Evolutionary conservation across 2,888 invertebrate species (phyloP).

Genomic region (Lasioglossum figueresi): DNA sequence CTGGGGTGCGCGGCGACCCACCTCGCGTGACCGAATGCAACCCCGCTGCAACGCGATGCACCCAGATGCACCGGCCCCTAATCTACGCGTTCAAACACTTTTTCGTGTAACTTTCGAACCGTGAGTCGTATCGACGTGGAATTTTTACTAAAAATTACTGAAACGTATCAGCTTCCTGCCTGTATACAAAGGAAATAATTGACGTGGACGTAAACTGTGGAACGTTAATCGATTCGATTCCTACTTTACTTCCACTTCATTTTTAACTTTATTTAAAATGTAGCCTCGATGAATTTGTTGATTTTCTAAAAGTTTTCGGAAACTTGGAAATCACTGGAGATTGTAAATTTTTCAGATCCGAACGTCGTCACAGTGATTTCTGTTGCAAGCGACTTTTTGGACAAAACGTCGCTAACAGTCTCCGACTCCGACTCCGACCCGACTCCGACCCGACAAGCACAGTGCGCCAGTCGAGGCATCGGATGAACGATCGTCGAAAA

Average conservation of each 20-base stretch:
- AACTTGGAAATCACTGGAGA: not conserved
- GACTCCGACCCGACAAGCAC: not conserved
- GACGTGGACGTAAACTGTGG: too few relatives aligned
- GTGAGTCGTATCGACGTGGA: too few relatives aligned
- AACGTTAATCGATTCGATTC: too few relatives aligned
- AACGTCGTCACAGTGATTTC: not conserved
- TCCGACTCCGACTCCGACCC: too few relatives aligned
- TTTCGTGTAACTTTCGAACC: not conserved
- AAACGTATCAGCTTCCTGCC: not conserved
- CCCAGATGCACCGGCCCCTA: not conserved
- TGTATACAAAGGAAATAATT: not conserved
- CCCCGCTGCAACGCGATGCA: not conserved
- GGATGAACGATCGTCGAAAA: slow-evolving; percentile 7
- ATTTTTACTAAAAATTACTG: too few relatives aligned
- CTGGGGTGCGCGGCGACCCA: not conserved
- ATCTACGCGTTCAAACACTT: not conserved
- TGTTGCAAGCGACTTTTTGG: not conserved
- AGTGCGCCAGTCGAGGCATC: not conserved
- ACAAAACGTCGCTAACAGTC: not conserved
- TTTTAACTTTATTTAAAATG: too few relatives aligned
- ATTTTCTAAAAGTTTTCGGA: not conserved
- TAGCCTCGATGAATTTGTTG: too few relatives aligned
- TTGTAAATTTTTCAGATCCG: not conserved
- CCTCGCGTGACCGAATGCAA: slow-evolving; percentile 58
- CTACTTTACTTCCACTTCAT: not conserved